phyloP scores from a whole-genome alignment of 2,113 vertebrate genomes.

The Lasiurus cinereus region DNA sequence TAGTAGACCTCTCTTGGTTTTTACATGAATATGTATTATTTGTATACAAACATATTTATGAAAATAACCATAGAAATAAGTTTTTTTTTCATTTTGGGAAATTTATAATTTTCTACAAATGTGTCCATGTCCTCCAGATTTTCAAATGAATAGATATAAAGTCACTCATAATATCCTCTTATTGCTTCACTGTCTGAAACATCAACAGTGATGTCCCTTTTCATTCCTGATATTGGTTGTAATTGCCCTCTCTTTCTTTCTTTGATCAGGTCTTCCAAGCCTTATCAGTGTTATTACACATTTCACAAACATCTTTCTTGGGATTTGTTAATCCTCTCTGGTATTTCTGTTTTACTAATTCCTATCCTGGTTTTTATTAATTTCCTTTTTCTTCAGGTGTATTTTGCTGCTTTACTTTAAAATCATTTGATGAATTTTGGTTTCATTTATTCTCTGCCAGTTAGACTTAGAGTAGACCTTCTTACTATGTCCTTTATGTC shows the following conservation, averaged over 20 bases:
- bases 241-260: background rate
- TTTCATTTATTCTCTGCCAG: background rate
- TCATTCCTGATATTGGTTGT: background rate
- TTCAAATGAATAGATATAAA: background rate
- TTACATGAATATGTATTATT: background rate
- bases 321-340: background rate
- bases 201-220: background rate
- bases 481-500: background rate
- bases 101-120: background rate
- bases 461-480: background rate
- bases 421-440: background rate
- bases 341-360: background rate
- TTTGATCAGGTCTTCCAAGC: background rate
- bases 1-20: background rate
- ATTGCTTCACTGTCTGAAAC: background rate
- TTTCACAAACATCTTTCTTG: background rate
- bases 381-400: background rate
- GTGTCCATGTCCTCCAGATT: background rate
- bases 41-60: background rate
- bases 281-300: background rate
- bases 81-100: background rate
- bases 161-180: background rate
- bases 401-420: conserved; percentile 25
- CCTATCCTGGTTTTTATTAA: background rate
- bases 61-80: background rate